phyloP scores from a whole-genome alignment of 2,888 invertebrate genomes.

The Lottia gigantea region DNA sequence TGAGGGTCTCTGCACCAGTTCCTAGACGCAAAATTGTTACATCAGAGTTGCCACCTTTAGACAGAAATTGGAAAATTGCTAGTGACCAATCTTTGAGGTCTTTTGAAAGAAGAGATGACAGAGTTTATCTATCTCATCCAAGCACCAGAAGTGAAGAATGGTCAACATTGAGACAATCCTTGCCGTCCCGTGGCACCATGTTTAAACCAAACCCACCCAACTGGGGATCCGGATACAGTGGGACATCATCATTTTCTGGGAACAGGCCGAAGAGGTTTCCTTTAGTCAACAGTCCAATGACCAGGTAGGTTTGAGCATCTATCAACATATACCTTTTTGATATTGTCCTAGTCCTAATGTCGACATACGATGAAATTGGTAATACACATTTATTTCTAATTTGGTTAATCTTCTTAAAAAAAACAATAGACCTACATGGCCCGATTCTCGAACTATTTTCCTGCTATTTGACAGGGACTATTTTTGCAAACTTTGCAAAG shows the following conservation, averaged over 20 bases:
- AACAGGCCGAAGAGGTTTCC: conserved; percentile 44
- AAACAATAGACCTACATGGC: too few species aligned
- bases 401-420: too few species aligned
- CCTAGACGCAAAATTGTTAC: conserved; percentile 57
- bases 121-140: conserved; percentile 44
- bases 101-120: conserved; percentile 41
- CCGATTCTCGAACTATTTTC: too few species aligned
- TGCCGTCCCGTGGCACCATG: conserved; percentile 54
- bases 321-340: too few species aligned
- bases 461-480: too few species aligned
- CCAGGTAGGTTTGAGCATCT: conserved; percentile 46
- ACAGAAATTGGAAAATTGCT: conserved; percentile 44
- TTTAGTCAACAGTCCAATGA: conserved; percentile 62
- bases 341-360: too few species aligned
- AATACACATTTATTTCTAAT: too few species aligned
- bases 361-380: too few species aligned
- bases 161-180: conserved; percentile 62
- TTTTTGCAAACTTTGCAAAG: too few species aligned
- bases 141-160: conserved; percentile 58
- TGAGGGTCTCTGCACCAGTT: conserved; percentile 57
- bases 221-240: conserved; percentile 56
- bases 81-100: conserved; percentile 45
- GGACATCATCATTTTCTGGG: conserved; percentile 36
- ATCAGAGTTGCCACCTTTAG: conserved; percentile 23
- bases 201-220: conserved; percentile 41